Base-by-base conservation (phyloP, 2,797 vertebrate genomes). In the Monodelphis domestica region DNA sequence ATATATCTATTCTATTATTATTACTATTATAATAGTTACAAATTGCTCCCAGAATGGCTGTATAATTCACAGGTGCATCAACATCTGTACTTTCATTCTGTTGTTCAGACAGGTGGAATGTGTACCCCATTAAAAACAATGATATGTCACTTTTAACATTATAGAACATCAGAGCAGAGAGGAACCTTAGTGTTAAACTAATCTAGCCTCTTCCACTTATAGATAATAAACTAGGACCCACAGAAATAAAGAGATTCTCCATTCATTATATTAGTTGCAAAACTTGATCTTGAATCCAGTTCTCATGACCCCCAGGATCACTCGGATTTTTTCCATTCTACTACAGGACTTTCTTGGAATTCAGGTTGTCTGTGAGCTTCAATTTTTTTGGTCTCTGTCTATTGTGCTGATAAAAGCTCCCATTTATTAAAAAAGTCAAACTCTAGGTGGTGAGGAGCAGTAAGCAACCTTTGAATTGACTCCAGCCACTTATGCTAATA, bases 401-500 rank as follows among this genome's bases (percentile, higher is more conserved):
- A 70, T 50, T 78, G 45, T 30, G 51, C 38, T 94, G 53, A n/a
- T 87, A 87, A 94, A 28, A 88, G 29, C 59, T 38, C 38, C 56
- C 63, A 52, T 94, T 90, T 57, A 70, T 14, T 89, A 45, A 54
- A 87, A n/a, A 54, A 70, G n/a, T 51, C 57, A 92, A 93, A 1
- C 45, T 78, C 2, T 90, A 54, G 38, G 1, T 90, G 52, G 38
- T 90, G 38, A 63, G 87, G 11, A 63, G 70, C 3, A 21, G 88
- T 96, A 33, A 21, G 88, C 96, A 33, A 87, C 14, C 45, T 87
- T 96, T 57, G 53, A 57, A 87, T 70, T 91, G 87, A 88, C 50
- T 33, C 55, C 53, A 50, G 57, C 21, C 9, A 38, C 30, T 26
- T 88, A 4, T 57, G 54, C 26, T 90, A 56, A 29, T 51, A 95